Evolutionary conservation across 2,888 invertebrate species (phyloP).

Genomic region (Drosophila gaucha): DNA sequence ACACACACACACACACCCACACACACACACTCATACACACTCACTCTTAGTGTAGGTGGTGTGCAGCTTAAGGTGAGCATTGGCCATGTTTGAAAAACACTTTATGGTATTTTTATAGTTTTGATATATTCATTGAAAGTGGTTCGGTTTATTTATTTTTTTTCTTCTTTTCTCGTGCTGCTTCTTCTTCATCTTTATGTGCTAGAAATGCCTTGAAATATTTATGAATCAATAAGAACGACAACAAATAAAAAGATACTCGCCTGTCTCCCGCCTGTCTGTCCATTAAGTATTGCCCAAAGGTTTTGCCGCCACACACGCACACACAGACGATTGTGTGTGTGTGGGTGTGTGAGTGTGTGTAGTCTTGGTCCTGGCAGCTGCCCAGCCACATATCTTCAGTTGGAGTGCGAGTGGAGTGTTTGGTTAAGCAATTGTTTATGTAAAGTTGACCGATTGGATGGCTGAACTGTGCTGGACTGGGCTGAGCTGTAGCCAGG

Average conservation of each 20-base stretch:
- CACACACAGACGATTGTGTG: too few relatives aligned
- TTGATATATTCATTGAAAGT: slow-evolving; percentile 79
- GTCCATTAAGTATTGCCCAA: slow-evolving; percentile 46
- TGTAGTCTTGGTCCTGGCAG: slow-evolving; percentile 24
- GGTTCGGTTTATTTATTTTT: slow-evolving; percentile 49
- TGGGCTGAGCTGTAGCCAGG: slow-evolving; percentile 10
- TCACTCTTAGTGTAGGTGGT: slow-evolving; percentile 2
- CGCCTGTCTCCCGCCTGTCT: slow-evolving; percentile 17
- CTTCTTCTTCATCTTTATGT: slow-evolving; percentile 30
- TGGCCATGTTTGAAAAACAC: slow-evolving; percentile 66
- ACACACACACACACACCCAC: slow-evolving; percentile 20
- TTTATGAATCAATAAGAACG: slow-evolving; percentile 74
- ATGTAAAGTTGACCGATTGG: slow-evolving; percentile 61
- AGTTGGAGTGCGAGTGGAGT: slow-evolving; percentile 49
- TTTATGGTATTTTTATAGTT: slow-evolving; percentile 79
- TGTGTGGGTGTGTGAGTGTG: slow-evolving; percentile 2
- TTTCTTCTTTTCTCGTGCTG: not conserved
- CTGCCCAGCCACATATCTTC: slow-evolving; percentile 33
- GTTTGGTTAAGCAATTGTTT: slow-evolving; percentile 76
- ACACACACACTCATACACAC: slow-evolving; percentile 2
- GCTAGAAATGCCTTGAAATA: slow-evolving; percentile 75
- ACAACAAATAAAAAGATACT: slow-evolving; percentile 52
- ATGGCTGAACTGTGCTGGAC: slow-evolving; percentile 1
- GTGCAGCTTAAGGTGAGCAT: slow-evolving; percentile 62
- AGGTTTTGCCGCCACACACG: slow-evolving; percentile 17